These are phyloP conservation scores for Ctenomys sociabilis DNA, from an alignment of 2,113 vertebrate species.

Conservation along the genomic window DNA sequence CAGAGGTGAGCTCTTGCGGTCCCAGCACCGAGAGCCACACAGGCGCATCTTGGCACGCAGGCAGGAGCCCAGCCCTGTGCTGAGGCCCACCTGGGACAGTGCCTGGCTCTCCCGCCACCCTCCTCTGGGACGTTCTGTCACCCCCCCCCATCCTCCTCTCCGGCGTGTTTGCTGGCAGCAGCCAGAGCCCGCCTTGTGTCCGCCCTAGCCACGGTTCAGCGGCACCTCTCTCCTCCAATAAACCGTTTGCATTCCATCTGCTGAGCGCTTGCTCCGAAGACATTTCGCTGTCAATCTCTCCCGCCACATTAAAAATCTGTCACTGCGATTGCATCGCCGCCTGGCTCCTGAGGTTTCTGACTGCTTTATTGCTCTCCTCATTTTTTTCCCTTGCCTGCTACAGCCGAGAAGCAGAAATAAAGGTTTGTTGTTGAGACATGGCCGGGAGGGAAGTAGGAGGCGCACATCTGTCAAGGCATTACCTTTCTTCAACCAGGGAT, in stretches of 20 bases:
- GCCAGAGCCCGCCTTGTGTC: conserved; percentile 86
- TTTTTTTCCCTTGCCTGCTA: conserved; percentile 89
- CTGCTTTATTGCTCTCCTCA: conserved; percentile 91
- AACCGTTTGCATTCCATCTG: conserved; percentile 99
- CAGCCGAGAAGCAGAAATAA: conserved; percentile 91
- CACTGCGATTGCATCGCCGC: conserved; percentile 90
- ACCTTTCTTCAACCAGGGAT: conserved; percentile 96
- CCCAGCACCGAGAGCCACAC: conserved; percentile 27
- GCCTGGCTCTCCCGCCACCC: not conserved
- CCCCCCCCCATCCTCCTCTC: not conserved
- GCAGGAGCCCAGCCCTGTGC: conserved; percentile 7
- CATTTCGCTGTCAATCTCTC: conserved; percentile 97
- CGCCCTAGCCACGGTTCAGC: conserved; percentile 85
- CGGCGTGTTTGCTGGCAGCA: conserved; percentile 81
- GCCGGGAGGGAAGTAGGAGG: conserved; percentile 93
- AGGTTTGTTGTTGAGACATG: conserved; percentile 92
- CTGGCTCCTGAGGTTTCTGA: conserved; percentile 94
- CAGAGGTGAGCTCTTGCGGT: accelerated
- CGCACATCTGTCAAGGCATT: conserved; percentile 97
- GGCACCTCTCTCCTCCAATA: conserved; percentile 94
- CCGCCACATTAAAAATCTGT: conserved; percentile 95
- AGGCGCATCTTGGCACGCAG: not conserved
- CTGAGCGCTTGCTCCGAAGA: conserved; percentile 96
- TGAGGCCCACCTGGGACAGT: not conserved
- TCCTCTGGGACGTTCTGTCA: not conserved